Evolutionary conservation across 1,140 invertebrate genomes (phyloP).

Genomic region (Steinernema khuongi): DNA sequence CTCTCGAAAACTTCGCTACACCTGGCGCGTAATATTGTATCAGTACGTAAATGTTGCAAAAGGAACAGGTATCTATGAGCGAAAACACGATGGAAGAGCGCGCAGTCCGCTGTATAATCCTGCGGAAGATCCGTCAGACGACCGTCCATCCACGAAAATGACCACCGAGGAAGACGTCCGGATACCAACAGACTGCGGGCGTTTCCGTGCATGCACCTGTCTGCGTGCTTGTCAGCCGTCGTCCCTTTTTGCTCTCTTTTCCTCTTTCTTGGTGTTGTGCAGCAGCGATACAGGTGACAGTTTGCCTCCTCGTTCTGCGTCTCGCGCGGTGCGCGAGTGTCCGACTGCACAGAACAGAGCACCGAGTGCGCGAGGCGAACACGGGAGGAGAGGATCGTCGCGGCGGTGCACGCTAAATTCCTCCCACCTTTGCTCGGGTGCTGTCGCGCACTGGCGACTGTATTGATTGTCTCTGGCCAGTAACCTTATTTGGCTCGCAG

Average conservation of each 20-base stretch:
- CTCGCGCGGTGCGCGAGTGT: not conserved
- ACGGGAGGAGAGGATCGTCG: not conserved
- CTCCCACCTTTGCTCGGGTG: not conserved
- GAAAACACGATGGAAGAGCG: too few relatives aligned
- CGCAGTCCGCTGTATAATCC: too few relatives aligned
- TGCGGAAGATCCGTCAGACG: too few relatives aligned
- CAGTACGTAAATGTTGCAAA: too few relatives aligned
- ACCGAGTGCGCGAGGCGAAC: not conserved
- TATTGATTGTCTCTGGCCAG: conserved; percentile 12
- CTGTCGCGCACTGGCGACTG: conserved; percentile 8
- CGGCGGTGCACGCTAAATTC: conserved; percentile 6
- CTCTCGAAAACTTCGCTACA: too few relatives aligned
- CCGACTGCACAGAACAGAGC: not conserved
- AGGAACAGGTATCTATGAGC: too few relatives aligned
- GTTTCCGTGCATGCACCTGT: too few relatives aligned
- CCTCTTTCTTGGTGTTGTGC: not conserved
- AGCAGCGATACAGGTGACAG: conserved; percentile 8
- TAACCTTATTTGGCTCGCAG: not conserved
- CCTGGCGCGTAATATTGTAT: too few relatives aligned
- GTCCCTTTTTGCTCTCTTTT: not conserved
- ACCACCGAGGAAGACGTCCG: too few relatives aligned
- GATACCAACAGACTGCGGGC: too few relatives aligned
- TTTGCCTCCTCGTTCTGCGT: not conserved
- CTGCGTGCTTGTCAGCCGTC: not conserved
- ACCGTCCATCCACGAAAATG: too few relatives aligned